phyloP scores from a whole-genome alignment of 2,797 vertebrate species.

The Neosalanx taihuensis region DNA sequence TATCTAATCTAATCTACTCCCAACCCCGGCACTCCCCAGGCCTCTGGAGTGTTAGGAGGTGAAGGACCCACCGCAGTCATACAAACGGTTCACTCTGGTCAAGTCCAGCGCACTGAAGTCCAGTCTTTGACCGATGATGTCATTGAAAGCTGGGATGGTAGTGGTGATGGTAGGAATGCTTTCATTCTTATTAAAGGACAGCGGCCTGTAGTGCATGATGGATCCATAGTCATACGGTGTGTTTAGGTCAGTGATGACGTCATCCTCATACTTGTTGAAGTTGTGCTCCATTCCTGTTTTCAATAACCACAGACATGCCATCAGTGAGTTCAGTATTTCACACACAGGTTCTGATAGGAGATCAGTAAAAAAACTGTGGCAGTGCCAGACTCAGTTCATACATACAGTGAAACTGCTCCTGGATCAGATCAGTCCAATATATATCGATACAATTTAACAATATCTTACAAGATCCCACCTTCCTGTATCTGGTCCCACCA shows the following conservation, averaged over 20 bases:
- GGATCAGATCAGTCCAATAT: too few relatives aligned
- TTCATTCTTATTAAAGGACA: conserved; percentile 85
- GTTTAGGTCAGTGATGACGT: conserved; percentile 81
- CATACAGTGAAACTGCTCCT: too few relatives aligned
- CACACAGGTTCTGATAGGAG: not conserved
- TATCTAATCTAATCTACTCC: too few relatives aligned
- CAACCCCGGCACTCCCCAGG: too few relatives aligned
- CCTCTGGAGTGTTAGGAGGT: too few relatives aligned
- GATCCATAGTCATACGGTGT: conserved; percentile 91
- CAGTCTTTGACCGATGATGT: conserved; percentile 85
- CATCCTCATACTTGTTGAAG: conserved; percentile 78
- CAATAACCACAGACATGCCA: not conserved
- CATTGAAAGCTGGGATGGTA: conserved; percentile 79
- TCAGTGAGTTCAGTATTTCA: not conserved
- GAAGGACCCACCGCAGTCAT: conserved; percentile 84
- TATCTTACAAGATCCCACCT: conserved; percentile 52
- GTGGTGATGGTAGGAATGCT: conserved; percentile 83
- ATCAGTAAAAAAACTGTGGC: too few relatives aligned
- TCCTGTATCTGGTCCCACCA: conserved; percentile 84
- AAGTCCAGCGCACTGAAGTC: conserved; percentile 85
- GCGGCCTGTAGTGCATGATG: conserved; percentile 85
- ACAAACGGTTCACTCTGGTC: conserved; percentile 87
- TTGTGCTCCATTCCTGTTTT: conserved; percentile 75
- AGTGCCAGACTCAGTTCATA: too few relatives aligned
- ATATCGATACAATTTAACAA: not conserved